phyloP scores from a whole-genome alignment of 2,113 vertebrate genomes.

The Nipponia nippon region DNA sequence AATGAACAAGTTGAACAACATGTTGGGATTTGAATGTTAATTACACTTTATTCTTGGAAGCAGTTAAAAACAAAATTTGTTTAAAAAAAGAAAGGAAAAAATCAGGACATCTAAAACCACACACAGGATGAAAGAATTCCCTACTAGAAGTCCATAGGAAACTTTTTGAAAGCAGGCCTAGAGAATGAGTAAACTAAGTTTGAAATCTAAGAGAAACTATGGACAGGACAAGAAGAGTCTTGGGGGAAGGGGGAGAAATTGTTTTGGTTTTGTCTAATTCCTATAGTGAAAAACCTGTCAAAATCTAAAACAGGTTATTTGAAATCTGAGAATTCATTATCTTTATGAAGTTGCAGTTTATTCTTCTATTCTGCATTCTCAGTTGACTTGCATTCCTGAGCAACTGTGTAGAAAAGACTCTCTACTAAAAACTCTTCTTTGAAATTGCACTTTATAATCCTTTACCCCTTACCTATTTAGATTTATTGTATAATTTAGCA shows the following conservation, averaged over 20 bases:
- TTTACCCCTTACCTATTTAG: not conserved
- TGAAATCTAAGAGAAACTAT: not conserved
- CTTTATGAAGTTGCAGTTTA: not conserved
- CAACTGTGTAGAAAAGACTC: not conserved
- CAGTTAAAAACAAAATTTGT: not conserved
- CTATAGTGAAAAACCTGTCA: not conserved
- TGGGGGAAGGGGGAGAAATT: rapidly evolving
- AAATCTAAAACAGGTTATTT: not conserved
- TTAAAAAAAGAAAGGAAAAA: not conserved
- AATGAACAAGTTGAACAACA: not conserved
- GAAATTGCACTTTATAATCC: not conserved
- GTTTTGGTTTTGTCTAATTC: not conserved
- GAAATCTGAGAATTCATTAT: not conserved
- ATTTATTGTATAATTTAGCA: not conserved
- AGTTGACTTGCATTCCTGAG: not conserved
- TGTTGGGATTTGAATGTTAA: not conserved
- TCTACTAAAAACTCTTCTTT: not conserved
- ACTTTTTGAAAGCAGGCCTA: not conserved
- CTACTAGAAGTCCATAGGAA: not conserved
- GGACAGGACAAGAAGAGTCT: not conserved
- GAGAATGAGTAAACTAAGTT: not conserved
- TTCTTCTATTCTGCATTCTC: not conserved
- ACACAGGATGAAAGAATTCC: not conserved
- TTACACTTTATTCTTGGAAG: not conserved
- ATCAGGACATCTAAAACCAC: not conserved